A percentile compares a stretch with the other conserved stretches of the same genome.
These are phyloP conservation scores for Flexamia atlantica DNA, from an alignment of 2,888 invertebrate genomes.

Conservation along the genomic window DNA sequence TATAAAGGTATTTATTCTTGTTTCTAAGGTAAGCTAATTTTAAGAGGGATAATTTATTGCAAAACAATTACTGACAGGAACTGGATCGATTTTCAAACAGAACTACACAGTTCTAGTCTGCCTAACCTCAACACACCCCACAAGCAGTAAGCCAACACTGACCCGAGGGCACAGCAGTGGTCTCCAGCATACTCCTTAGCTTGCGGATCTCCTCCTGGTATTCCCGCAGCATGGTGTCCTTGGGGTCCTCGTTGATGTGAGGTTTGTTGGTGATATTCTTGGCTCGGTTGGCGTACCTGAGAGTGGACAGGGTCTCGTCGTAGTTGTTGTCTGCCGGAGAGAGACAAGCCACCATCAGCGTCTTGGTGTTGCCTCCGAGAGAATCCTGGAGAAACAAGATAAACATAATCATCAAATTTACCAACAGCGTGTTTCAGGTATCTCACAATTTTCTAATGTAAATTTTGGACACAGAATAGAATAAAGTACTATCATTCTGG, in stretches of 20 bases:
- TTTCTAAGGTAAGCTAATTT: too few relatives aligned
- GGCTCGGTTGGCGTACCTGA: slow-evolving; percentile 90
- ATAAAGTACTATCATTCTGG: too few relatives aligned
- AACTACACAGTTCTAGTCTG: too few relatives aligned
- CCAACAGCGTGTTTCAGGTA: neutral
- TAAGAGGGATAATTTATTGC: too few relatives aligned
- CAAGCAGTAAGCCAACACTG: too few relatives aligned
- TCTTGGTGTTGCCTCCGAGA: slow-evolving; percentile 92
- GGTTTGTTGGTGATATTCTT: slow-evolving; percentile 93
- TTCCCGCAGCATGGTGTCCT: slow-evolving; percentile 90
- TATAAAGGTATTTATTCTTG: too few relatives aligned
- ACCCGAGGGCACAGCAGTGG: slow-evolving; percentile 60
- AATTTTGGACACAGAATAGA: too few relatives aligned
- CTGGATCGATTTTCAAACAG: too few relatives aligned
- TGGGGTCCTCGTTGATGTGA: slow-evolving; percentile 92
- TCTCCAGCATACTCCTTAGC: slow-evolving; percentile 80
- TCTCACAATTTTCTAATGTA: too few relatives aligned
- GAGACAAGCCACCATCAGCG: slow-evolving; percentile 92
- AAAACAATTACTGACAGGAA: too few relatives aligned
- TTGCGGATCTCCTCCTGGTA: slow-evolving; percentile 91
- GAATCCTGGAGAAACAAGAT: slow-evolving; percentile 79
- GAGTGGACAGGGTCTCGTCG: slow-evolving; percentile 89
- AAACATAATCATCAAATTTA: too few relatives aligned
- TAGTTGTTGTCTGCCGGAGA: slow-evolving; percentile 91
- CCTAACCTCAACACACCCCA: too few relatives aligned